Percentiles rank a stretch among this genome's conserved stretches.
Evolutionary conservation across 2,888 invertebrate genomes (phyloP).

Genomic region (Sturmia bella): DNA sequence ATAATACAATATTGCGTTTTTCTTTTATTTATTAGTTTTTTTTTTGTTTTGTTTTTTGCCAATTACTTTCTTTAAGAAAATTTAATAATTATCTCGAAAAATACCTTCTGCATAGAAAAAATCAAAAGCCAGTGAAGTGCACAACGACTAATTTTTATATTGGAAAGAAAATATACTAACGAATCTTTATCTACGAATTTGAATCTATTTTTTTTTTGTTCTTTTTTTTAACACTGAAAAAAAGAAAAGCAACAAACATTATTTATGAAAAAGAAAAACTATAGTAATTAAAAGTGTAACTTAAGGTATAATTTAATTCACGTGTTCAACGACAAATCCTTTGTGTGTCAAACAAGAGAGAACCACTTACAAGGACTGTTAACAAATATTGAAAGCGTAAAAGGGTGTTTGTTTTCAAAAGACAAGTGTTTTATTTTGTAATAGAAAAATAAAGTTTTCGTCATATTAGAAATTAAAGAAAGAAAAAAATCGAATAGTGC

Average conservation of each 20-base stretch:
- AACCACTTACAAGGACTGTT: constrained; percentile 52
- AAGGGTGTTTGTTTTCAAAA: constrained; percentile 17
- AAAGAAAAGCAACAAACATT: constrained; percentile 63
- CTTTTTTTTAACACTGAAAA: constrained; percentile 42
- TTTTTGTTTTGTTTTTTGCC: not conserved
- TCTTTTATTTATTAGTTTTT: no score
- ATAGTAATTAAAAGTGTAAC: not conserved
- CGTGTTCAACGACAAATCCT: constrained; percentile 55
- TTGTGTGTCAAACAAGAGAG: constrained; percentile 59
- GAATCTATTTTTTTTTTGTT: constrained; percentile 21
- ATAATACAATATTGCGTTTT: constrained; percentile 6
- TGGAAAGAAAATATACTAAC: constrained; percentile 40
- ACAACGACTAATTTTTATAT: constrained; percentile 51
- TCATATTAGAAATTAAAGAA: constrained; percentile 1
- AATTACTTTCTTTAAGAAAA: constrained; percentile 26
- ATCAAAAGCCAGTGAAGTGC: constrained; percentile 45
- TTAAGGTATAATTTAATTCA: constrained; percentile 44
- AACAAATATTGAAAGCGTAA: constrained; percentile 26
- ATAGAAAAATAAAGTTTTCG: not conserved
- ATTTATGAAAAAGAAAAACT: constrained; percentile 35
- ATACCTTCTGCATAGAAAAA: not conserved
- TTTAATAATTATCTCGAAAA: constrained; percentile 23
- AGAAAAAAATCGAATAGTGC: no score
- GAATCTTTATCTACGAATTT: constrained; percentile 44
- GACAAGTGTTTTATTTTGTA: not conserved